phyloP scores from a whole-genome alignment of 2,797 vertebrate genomes.

The Poecilia picta region DNA sequence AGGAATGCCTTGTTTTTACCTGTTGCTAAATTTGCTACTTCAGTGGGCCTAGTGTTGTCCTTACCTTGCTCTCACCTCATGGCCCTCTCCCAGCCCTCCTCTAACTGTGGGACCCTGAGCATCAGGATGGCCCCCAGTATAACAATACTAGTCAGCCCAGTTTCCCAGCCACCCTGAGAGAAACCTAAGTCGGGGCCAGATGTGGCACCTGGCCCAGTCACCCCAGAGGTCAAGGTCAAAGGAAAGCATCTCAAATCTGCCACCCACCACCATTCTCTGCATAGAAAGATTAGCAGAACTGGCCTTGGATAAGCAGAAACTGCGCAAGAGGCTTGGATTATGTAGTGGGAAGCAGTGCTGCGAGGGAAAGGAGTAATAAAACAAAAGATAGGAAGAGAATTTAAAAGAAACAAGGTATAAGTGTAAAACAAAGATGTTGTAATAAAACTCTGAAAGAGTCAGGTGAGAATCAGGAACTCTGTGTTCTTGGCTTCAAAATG shows the following conservation, averaged over 20 bases:
- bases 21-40: conserved; percentile 60
- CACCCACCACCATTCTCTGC: conserved; percentile 77
- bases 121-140: conserved; percentile 60
- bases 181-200: conserved; percentile 79
- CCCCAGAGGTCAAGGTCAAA: conserved; percentile 83
- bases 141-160: conserved; percentile 68
- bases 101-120: conserved; percentile 61
- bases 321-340: conserved; percentile 25
- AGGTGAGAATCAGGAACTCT: conserved; percentile 26
- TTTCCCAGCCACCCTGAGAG: conserved; percentile 76
- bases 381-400: conserved; percentile 20
- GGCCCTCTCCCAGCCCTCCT: conserved; percentile 58
- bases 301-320: conserved; percentile 41
- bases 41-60: conserved; percentile 68
- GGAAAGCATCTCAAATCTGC: conserved; percentile 81
- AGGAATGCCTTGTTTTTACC: conserved; percentile 65
- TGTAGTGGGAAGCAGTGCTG: conserved; percentile 8
- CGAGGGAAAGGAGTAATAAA: conserved; percentile 31
- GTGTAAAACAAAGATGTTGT: conserved; percentile 46
- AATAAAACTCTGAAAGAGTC: conserved; percentile 39
- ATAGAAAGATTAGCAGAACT: conserved; percentile 67
- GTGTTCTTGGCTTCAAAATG: conserved; percentile 45
- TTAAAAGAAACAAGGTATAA: conserved; percentile 35
- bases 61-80: conserved; percentile 61
- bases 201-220: conserved; percentile 79